Conservation (phyloP, 1,140 invertebrate genomes). For the Tetranychus urticae region DNA sequence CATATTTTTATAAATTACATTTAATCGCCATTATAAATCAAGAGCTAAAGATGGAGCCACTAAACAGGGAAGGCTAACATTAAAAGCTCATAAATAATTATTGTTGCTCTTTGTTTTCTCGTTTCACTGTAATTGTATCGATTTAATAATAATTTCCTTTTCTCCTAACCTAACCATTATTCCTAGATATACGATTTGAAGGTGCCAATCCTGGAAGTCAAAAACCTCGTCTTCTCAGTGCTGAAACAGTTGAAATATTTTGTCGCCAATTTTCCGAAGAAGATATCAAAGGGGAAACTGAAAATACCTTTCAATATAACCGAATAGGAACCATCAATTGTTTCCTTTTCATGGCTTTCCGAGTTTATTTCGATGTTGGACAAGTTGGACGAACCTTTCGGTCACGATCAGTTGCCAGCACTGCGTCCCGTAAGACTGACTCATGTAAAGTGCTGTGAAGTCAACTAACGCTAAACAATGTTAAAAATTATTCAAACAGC, state of each 20-base stretch:
- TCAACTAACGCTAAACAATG: no score
- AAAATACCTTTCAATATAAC: constrained; percentile 5
- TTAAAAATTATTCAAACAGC: no score
- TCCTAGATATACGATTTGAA: background rate
- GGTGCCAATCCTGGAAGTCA: background rate
- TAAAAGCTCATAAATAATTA: no score
- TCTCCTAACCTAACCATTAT: background rate
- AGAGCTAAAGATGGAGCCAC: no score
- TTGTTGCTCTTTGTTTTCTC: no score
- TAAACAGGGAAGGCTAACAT: no score
- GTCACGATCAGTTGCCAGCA: background rate
- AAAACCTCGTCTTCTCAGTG: constrained; percentile 1
- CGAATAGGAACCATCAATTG: constrained; percentile 6
- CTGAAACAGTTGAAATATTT: constrained; percentile 8
- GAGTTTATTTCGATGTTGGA: constrained; percentile 4
- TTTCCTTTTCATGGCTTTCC: constrained; percentile 4
- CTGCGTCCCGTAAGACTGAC: background rate
- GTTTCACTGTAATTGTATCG: no score
- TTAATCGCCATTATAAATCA: no score
- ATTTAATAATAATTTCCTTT: no score
- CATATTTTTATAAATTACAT: no score
- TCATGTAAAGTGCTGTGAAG: background rate
- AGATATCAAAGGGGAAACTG: background rate
- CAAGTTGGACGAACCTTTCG: constrained; percentile 15
- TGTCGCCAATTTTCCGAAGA: constrained; percentile 5